Evolutionary conservation across 2,888 invertebrate species (phyloP).

Genomic region (Drosophila borealis): DNA sequence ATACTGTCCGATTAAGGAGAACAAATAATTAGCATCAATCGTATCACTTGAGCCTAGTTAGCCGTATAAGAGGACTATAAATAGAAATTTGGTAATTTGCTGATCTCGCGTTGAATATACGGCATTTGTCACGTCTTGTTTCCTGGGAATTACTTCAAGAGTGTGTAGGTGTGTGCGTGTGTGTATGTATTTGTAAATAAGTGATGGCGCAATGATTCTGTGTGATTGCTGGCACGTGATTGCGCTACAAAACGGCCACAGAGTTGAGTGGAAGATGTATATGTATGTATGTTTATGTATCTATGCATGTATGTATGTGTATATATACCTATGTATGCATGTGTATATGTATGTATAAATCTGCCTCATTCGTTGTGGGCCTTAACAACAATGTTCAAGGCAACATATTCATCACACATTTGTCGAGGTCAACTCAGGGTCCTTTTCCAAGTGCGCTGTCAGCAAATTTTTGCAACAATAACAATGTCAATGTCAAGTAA

Average conservation of each 20-base stretch:
- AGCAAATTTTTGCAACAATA: conserved; percentile 22
- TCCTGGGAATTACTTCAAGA: conserved; percentile 6
- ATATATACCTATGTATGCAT: background rate
- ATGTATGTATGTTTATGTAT: background rate
- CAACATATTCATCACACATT: conserved; percentile 36
- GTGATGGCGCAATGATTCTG: conserved; percentile 73
- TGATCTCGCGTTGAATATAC: conserved; percentile 32
- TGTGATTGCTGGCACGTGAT: conserved; percentile 68
- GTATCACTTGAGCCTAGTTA: background rate
- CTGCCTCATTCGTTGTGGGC: conserved; percentile 1
- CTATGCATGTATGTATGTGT: background rate
- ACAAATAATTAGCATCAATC: conserved; percentile 8
- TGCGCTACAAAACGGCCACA: conserved; percentile 52
- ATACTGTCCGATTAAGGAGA: background rate
- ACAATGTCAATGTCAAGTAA: background rate
- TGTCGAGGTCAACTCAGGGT: conserved; percentile 24
- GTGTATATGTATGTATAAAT: background rate
- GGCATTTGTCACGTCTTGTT: conserved; percentile 40
- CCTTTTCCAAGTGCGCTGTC: conserved; percentile 23
- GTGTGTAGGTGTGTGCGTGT: conserved; percentile 1
- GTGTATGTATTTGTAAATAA: conserved; percentile 51
- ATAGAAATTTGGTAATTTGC: conserved; percentile 24
- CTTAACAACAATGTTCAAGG: conserved; percentile 3
- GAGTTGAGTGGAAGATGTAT: conserved; percentile 15
- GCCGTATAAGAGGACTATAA: conserved; percentile 20